phyloP scores from a whole-genome alignment of 2,113 vertebrate genomes.

The Melospiza georgiana region DNA sequence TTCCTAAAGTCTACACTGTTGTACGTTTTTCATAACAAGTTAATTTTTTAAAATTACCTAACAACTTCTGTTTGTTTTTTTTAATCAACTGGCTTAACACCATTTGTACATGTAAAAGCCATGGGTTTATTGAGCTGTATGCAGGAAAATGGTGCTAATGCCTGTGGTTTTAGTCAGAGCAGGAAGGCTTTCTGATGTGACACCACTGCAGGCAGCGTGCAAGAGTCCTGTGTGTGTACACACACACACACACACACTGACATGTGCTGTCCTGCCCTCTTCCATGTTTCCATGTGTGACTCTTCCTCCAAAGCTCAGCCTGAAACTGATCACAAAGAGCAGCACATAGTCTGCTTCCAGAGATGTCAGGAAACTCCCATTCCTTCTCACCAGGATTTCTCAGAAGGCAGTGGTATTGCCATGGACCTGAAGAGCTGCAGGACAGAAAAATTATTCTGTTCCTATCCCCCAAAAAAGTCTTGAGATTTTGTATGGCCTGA shows the following conservation, averaged over 20 bases:
- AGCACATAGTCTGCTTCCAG: background rate
- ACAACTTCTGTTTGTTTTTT: background rate
- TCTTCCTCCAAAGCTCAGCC: background rate
- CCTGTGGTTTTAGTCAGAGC: background rate
- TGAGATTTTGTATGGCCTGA: background rate
- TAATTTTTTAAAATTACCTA: background rate
- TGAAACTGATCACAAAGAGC: background rate
- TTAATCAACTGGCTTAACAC: background rate
- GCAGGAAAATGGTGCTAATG: background rate
- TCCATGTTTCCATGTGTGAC: background rate
- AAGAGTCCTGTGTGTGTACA: rapidly evolving
- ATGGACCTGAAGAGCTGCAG: background rate
- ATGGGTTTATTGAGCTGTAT: background rate
- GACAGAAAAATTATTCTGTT: background rate
- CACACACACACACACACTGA: rapidly evolving
- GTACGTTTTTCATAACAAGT: background rate
- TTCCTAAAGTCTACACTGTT: background rate
- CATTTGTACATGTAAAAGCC: background rate
- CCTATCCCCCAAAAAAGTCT: too few relatives aligned
- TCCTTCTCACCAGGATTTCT: background rate
- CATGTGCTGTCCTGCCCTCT: background rate
- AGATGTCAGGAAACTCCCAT: background rate
- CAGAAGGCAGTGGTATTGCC: rapidly evolving
- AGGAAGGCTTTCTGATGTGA: background rate
- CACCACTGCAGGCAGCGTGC: background rate